Base-by-base conservation (phyloP, 2,113 vertebrate species). In the Cochlearius cochlearius region DNA sequence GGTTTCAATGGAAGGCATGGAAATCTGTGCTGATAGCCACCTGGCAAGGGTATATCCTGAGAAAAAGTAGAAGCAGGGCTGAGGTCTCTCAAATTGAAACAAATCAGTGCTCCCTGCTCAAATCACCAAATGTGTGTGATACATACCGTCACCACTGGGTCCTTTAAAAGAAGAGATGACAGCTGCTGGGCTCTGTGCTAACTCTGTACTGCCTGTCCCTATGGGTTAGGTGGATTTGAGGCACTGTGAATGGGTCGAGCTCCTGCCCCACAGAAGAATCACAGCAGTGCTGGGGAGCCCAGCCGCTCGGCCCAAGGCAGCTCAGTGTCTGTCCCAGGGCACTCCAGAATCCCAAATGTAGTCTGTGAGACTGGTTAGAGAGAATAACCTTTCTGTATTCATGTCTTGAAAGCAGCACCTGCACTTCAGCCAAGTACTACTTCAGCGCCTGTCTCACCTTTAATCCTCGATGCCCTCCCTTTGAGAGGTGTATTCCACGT, bases 261-360 rank as follows among this genome's bases (percentile, higher is more conserved):
- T 80, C 45, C 27, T 82, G n/a, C 22, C 41, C 47, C 6, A 0
- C 66, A 82, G 64, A 88, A 50, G 49, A 71, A 53, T 39, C 27
- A 20, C 56, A 63, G 38, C 2, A 63, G 20, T 26, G 29, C 26
- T 63, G 32, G 30, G 9, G 8, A 72, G 26, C 43, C 21, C 9
- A 23, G 15, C 8, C 1, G 1, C 52, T 50, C 5, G 0, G 15
- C 7, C 12, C 4, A 26, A n/a, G 29, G 15, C 12, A 80, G 12
- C 8, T 56, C 14, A 5, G 10, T 3, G 10, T 45, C 49, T 66
- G 12, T 22, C 59, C 38, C 39, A 67, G 38, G 11, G 47, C 11
- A 25, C 26, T 69, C 38, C 59, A 80, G 38, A 77, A 22, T 34
- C 38, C 45, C 41, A 76, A 12, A n/a, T 41, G 10, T 16, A 64